Evolutionary conservation across 1,140 invertebrate genomes (phyloP).

Genomic region (Dysdera silvatica): DNA sequence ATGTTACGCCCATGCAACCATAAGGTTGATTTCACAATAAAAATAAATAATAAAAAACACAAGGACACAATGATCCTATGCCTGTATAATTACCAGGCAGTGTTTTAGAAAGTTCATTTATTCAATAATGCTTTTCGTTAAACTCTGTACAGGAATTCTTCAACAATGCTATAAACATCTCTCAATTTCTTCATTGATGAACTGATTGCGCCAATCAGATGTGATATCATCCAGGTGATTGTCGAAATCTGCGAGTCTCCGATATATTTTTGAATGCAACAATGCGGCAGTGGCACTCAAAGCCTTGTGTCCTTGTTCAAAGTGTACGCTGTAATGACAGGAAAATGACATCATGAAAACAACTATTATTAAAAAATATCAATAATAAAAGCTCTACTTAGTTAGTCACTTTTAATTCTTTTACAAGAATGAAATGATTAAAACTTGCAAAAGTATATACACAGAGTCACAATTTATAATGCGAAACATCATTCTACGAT

Average conservation of each 20-base stretch:
- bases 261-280: constrained; percentile 58
- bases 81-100: too few species aligned
- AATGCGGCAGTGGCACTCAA: constrained; percentile 58
- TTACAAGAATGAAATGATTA: constrained; percentile 28
- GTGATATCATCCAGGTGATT: constrained; percentile 78
- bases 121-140: too few species aligned
- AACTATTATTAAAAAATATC: background rate
- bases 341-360: constrained; percentile 15
- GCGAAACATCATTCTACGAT: too few species aligned
- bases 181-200: constrained; percentile 49
- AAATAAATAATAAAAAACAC: too few species aligned
- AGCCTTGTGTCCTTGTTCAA: constrained; percentile 44
- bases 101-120: too few species aligned
- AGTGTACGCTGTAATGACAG: constrained; percentile 17
- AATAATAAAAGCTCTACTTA: background rate
- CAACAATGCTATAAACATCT: constrained; percentile 22
- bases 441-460: too few species aligned
- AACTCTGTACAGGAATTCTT: too few species aligned
- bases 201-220: constrained; percentile 69
- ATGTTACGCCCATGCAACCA: too few species aligned
- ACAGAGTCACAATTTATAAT: too few species aligned
- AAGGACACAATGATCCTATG: too few species aligned
- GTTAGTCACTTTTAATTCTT: background rate
- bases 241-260: constrained; percentile 76
- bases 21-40: too few species aligned